phyloP scores from a whole-genome alignment of 2,113 vertebrate genomes.

The Aplodontia rufa region DNA sequence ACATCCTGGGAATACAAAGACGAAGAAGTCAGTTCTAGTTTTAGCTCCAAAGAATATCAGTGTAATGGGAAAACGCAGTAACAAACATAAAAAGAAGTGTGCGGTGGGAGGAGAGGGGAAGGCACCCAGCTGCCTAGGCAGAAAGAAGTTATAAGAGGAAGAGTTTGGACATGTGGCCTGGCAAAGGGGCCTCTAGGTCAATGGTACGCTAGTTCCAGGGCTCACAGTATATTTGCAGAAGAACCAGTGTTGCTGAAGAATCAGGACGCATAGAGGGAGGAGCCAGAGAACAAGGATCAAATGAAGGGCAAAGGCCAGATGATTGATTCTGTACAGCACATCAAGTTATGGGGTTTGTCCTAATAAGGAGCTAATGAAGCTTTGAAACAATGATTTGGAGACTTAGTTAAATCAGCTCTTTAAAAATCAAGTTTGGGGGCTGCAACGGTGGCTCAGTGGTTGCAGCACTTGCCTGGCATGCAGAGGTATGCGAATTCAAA shows the following conservation, averaged over 20 bases:
- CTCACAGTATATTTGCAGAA: not conserved
- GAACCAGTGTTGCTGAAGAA: not conserved
- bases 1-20: not conserved
- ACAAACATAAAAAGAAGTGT: not conserved
- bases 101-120: not conserved
- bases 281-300: not conserved
- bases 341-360: not conserved
- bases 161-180: not conserved
- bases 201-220: not conserved
- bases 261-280: not conserved
- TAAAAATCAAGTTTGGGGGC: constrained; percentile 7
- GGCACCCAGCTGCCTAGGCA: not conserved
- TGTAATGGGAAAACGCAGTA: not conserved
- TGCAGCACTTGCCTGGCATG: too few relatives aligned
- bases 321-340: not conserved
- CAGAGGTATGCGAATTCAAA: too few relatives aligned
- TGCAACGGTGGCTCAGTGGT: too few relatives aligned
- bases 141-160: not conserved
- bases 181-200: not conserved
- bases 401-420: not conserved
- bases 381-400: not conserved
- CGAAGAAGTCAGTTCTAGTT: not conserved
- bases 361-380: not conserved
- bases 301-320: not conserved
- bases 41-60: not conserved